Evolutionary conservation across 2,113 vertebrate genomes (phyloP), one percentile per base, ranked within the genome.

Genomic region (Brachyhypopomus occidentalis): DNA sequence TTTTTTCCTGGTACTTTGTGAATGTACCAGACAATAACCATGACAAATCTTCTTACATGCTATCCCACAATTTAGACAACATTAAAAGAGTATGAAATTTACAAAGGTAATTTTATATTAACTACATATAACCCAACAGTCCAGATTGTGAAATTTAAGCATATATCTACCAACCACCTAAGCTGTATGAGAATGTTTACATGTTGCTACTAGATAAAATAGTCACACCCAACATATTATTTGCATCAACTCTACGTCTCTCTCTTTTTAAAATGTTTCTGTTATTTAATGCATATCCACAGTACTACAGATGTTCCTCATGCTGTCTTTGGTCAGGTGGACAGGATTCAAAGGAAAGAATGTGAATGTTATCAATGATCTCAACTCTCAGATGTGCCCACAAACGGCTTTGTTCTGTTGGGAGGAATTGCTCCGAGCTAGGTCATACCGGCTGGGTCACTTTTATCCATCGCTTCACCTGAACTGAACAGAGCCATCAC

Each of bases 331-430:
- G n/a, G 30, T 69, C 66, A 79, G 77, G 67, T 48, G 55, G 9
- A 19, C 34, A 70, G 19, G 5, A 41, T 70, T 48, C 36, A 79
- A 62, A 72, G 12, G 20, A 62, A 17, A 48, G 2, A 30, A 48
- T 16, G 36, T 72, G 56, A 79, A 48, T 23, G 3, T 8, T 64
- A 63, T 45, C 22, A 48, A 5, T 59, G 48, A 58, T 45, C 66
- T 59, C 56, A 72, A 58, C 56, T 72, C 36, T 19, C 17, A 62
- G 30, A 45, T 9, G 11, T 14, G 59, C 38, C 8, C 36, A 14
- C 19, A 30, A 56, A 73, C 38, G 62, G 71, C 77, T 79, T 72
- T 79, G 56, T 79, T 62, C 77, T 62, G 67, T 23, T 22, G 72
- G 36, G 8, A 48, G 67, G 22, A 62, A 72, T 36, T 2, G 11